These are phyloP conservation scores for Sebastes paucispinis DNA, from an alignment of 2,797 vertebrate species.

Conservation along the genomic window DNA sequence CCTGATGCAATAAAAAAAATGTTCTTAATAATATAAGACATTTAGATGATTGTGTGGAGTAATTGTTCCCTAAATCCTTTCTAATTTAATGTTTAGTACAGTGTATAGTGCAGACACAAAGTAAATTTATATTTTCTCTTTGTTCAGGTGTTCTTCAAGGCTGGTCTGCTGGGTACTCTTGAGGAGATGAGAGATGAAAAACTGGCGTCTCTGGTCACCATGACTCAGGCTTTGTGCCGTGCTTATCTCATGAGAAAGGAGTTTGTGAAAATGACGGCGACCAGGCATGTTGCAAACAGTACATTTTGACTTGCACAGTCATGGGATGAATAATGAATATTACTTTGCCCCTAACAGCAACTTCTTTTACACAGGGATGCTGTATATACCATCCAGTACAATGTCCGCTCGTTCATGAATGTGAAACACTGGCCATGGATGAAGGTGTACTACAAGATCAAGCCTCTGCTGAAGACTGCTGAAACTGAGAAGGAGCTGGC, in stretches of 20 bases:
- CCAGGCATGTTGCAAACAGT: conserved; percentile 69
- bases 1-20: too few species aligned
- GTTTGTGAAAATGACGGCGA: conserved; percentile 85
- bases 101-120: too few species aligned
- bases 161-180: conserved; percentile 85
- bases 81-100: too few species aligned
- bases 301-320: too few species aligned
- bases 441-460: conserved; percentile 95
- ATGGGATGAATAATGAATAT: too few species aligned
- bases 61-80: too few species aligned
- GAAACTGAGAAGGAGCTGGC: conserved; percentile 91
- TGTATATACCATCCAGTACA: conserved; percentile 89
- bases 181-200: conserved; percentile 89
- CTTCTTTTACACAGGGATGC: conserved; percentile 76
- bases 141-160: conserved; percentile 89
- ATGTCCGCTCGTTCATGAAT: conserved; percentile 89
- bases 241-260: conserved; percentile 85
- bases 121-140: conserved; percentile 40
- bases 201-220: conserved; percentile 81
- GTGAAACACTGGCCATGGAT: conserved; percentile 94
- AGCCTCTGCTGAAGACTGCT: conserved; percentile 88
- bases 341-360: neutral
- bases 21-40: too few species aligned
- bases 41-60: too few species aligned
- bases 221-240: conserved; percentile 84